phyloP scores from a whole-genome alignment of 2,113 vertebrate genomes.

The Camelus bactrianus region DNA sequence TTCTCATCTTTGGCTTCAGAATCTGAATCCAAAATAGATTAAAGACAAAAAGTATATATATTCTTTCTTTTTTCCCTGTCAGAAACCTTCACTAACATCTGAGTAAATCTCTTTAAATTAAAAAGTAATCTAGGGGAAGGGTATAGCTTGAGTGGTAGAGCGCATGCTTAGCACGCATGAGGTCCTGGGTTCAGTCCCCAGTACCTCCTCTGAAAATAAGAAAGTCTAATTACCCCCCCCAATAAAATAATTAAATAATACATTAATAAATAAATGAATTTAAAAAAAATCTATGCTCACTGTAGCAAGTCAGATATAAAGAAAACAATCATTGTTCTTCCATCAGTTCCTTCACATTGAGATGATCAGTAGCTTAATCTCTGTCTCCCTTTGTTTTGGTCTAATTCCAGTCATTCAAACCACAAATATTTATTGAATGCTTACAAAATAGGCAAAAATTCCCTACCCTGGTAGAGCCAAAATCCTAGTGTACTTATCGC shows the following conservation, averaged over 20 bases:
- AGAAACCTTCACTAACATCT: background rate
- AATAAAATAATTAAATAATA: too few species aligned
- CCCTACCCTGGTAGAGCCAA: background rate
- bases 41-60: background rate
- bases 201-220: too few species aligned
- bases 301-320: background rate
- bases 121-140: background rate
- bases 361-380: background rate
- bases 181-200: too few species aligned
- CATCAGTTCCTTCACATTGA: background rate
- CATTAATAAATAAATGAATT: background rate
- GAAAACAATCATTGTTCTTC: background rate
- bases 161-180: too few species aligned
- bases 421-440: background rate
- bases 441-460: background rate
- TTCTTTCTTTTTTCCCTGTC: background rate
- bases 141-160: too few species aligned
- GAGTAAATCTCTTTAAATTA: conserved; percentile 31
- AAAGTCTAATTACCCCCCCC: too few species aligned
- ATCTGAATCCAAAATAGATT: background rate
- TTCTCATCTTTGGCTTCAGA: conserved; percentile 23
- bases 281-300: background rate
- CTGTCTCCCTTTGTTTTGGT: background rate
- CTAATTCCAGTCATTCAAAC: background rate
- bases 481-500: background rate